Base-by-base conservation (phyloP, 2,888 invertebrate species). In the Callosobruchus maculatus region DNA sequence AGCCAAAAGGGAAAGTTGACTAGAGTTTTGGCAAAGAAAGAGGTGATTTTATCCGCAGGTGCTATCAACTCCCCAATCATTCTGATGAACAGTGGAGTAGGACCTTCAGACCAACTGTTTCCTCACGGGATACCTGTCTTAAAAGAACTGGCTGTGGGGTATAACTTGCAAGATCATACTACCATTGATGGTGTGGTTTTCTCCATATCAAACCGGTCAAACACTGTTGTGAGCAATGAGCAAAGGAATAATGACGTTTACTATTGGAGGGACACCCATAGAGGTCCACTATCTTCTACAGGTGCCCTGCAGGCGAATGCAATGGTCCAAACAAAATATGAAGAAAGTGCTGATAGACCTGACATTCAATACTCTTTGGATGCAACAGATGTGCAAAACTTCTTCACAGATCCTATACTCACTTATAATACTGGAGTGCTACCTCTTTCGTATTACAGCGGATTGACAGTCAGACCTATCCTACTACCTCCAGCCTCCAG, bases 161-260 rank as follows among this genome's bases (percentile, higher is more conserved):
- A 89, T 78, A 95, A 95, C 84, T 87, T 95, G 0, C 94, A 94
- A 82, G 93, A 94, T 82, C 94, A 95, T 82, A 89, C 93, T 0
- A 93, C 94, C 0, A 89, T 90, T 7, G 90, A 91, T 79, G 90
- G 90, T 0, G 85, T 92, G 0, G 81, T 90, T 0, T 84, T 91
- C 75, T 88, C 88, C 0, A 81, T 93, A 20, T 88, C 88, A 0
- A 91, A 91, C 80, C 87, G 89, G 83, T 89, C 90, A 0, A 87
- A 90, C 0, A 91, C 91, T 4, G 80, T 85, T 72, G 86, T 89
- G 0, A 80, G 80, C 77, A 84, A 84, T 21, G 81, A 88, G 5
- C 84, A 89, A 81, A 80, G 89, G 26, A 76, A 87, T 26, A 77
- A 85, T 67, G 89, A 90, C 83, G 79, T 90, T 5, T 84, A 87